Evolutionary conservation across 2,797 vertebrate species (phyloP).

Genomic region (Darevskia mixta): DNA sequence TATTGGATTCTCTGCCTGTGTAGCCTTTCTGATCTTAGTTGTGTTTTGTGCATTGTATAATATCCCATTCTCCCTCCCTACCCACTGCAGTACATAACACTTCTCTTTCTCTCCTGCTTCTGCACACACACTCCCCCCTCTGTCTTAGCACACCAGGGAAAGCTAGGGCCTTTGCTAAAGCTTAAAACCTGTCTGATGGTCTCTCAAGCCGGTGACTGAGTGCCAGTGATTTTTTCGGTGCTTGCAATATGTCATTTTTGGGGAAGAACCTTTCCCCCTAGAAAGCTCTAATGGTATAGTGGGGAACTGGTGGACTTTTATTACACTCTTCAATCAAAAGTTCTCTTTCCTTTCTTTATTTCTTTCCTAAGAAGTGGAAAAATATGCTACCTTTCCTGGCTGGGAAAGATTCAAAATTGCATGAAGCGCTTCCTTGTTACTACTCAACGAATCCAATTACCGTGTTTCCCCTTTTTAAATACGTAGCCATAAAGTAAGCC

Average conservation of each 20-base stretch:
- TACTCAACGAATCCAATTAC: background rate
- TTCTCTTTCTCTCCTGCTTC: background rate
- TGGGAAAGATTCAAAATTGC: slow-evolving; percentile 5
- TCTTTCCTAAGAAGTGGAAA: background rate
- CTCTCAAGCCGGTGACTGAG: slow-evolving; percentile 52
- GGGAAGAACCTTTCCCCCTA: slow-evolving; percentile 2
- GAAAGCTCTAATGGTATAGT: slow-evolving; percentile 25
- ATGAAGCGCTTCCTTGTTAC: background rate
- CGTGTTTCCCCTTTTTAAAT: no score
- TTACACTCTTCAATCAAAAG: slow-evolving; percentile 43
- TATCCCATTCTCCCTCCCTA: background rate
- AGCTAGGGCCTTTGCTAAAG: slow-evolving; percentile 58
- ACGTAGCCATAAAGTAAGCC: no score
- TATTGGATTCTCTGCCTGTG: background rate
- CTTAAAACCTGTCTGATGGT: slow-evolving; percentile 58
- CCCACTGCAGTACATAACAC: no score
- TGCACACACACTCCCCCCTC: slow-evolving; percentile 42
- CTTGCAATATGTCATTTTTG: slow-evolving; percentile 33
- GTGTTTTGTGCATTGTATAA: background rate
- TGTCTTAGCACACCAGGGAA: slow-evolving; percentile 30
- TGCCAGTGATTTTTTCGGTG: slow-evolving; percentile 6
- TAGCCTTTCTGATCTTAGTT: background rate
- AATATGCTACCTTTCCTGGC: slow-evolving; percentile 29
- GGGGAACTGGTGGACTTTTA: slow-evolving; percentile 38
- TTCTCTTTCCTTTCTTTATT: background rate